Evolutionary conservation across 2,113 vertebrate species (phyloP), one percentile per base, ranked within the genome.

Genomic region (Lophochroa leadbeateri): DNA sequence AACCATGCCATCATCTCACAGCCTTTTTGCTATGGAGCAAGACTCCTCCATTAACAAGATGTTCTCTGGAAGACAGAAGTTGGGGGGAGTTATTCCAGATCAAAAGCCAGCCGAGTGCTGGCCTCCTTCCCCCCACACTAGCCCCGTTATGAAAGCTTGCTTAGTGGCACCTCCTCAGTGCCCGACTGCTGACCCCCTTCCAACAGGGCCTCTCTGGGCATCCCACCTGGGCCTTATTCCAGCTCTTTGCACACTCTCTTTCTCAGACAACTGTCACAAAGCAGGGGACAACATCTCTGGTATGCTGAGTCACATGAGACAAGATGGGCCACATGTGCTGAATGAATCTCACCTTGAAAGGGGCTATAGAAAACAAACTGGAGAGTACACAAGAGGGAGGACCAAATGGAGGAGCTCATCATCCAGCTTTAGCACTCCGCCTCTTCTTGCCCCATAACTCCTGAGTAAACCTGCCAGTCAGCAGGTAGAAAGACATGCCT

Each of bases 111-210:
- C 43, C 0, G 0, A 13, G 20, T 14, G 25, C 52, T 27, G 33
- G 16, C 28, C 41, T 70, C 43, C n/a, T 82, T 16, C 0, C n/a
- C 19, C 37, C 28, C 23, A 27, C 0, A 0, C n/a, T 58, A 79
- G 31, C 55, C 35, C 52, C 5, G 29, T 25, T 35, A 27, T 1
- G 31, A 85, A n/a, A 77, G 15, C 17, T 64, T 68, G 17, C n/a
- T 75, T 67, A 58, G 58, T 4, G 24, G 37, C 63, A 68, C 7
- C 14, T 93, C 27, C 58, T 50, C 13, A 41, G 28, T 61, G 33
- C 41, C 71, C 61, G 47, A 15, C 33, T 89, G 71, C 63, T 72
- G 60, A 53, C 6, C 0, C 0, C n/a, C 49, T 74, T 83, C 60
- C 33, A 46, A 15, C 18, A 8, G 74, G 39, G 16, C 21, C 85